A percentile compares a stretch with the other conserved stretches of the same genome.
Evolutionary conservation across 1,140 invertebrate genomes (phyloP).

Genomic region (Bombus ignitus): DNA sequence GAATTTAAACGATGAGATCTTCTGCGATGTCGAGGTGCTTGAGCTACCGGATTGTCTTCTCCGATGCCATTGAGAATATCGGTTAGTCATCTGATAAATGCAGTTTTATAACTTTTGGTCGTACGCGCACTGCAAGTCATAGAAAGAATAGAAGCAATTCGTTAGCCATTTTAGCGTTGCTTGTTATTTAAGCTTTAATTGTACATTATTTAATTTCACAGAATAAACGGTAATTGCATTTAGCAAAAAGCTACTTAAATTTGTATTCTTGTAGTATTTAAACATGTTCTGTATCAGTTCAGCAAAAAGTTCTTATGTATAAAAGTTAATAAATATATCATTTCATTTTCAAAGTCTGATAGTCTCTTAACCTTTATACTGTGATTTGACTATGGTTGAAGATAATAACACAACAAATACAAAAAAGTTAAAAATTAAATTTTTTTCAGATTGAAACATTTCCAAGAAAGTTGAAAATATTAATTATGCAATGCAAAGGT

Average conservation of each 20-base stretch:
- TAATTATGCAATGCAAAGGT: not conserved
- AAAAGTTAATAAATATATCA: constrained; percentile 11
- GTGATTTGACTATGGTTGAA: not conserved
- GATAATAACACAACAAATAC: not conserved
- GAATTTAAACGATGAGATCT: constrained; percentile 80
- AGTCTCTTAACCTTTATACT: constrained; percentile 22
- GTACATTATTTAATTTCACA: constrained; percentile 38
- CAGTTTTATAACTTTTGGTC: constrained; percentile 82
- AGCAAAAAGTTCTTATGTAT: not conserved
- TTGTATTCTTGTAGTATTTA: constrained; percentile 3
- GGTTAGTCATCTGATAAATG: constrained; percentile 84
- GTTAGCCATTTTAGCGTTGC: constrained; percentile 73
- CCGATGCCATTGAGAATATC: constrained; percentile 82
- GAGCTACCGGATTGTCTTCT: constrained; percentile 75
- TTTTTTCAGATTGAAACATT: not conserved
- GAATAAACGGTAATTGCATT: constrained; percentile 43
- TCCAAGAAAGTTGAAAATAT: not conserved
- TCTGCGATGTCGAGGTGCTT: constrained; percentile 78
- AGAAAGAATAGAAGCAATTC: constrained; percentile 75
- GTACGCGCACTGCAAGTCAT: constrained; percentile 82
- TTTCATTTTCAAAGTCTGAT: constrained; percentile 26
- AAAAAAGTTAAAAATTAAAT: not conserved
- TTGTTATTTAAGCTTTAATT: constrained; percentile 51
- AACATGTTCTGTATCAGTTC: not conserved
- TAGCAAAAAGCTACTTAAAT: constrained; percentile 23